Percentiles rank a stretch among this genome's conserved stretches.
Evolutionary conservation across 2,888 invertebrate genomes (phyloP).

Genomic region (Sceliomorpha sp.): DNA sequence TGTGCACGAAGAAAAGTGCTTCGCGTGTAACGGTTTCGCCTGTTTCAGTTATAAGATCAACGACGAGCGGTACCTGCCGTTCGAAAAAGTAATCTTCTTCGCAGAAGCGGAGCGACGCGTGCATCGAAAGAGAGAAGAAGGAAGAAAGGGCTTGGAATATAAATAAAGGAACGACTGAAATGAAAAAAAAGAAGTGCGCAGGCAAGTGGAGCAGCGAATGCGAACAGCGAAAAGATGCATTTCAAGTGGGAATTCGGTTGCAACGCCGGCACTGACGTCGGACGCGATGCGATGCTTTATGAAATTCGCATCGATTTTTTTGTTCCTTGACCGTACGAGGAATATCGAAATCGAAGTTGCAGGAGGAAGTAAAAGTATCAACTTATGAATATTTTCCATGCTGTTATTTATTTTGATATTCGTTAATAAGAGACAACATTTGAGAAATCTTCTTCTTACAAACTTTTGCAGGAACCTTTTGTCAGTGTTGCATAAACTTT

Average conservation of each 20-base stretch:
- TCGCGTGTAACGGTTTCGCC: constrained; percentile 65
- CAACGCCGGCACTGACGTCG: constrained; percentile 32
- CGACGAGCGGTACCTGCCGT: constrained; percentile 67
- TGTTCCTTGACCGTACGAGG: neutral
- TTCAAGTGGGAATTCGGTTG: constrained; percentile 35
- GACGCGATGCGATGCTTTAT: constrained; percentile 37
- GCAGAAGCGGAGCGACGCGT: constrained; percentile 31
- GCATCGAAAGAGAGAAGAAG: constrained; percentile 40
- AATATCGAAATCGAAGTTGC: neutral
- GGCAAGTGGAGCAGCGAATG: constrained; percentile 35
- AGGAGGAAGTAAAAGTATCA: no score
- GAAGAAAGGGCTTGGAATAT: constrained; percentile 47
- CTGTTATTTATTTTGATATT: no score
- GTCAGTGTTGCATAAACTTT: no score
- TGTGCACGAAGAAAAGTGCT: constrained; percentile 65
- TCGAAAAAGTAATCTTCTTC: constrained; percentile 62
- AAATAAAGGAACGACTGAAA: constrained; percentile 39
- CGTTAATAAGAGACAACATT: no score
- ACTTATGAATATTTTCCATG: no score
- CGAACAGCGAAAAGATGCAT: constrained; percentile 54
- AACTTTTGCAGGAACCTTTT: no score
- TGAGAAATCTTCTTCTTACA: no score
- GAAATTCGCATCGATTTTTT: constrained; percentile 34
- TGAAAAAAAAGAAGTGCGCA: constrained; percentile 39
- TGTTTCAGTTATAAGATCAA: constrained; percentile 53